Base-by-base conservation (phyloP, 2,797 vertebrate species). In the Pelochelys cantorii region DNA sequence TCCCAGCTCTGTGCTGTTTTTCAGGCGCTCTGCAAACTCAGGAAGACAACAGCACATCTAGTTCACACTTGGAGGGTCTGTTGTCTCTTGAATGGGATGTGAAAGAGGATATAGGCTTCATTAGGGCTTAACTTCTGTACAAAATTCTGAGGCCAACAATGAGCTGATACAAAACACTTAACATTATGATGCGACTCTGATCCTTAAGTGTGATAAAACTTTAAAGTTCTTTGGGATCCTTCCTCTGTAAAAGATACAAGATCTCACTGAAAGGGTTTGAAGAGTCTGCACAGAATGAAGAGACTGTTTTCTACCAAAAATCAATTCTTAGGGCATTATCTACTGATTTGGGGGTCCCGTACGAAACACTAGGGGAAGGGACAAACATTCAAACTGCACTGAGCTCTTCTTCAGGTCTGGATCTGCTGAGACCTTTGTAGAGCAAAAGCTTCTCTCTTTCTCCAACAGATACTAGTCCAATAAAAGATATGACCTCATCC, bases 71-170 rank as follows among this genome's bases (percentile, higher is more conserved):
- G 90, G 90, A 85, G 7, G 87, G 83, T 79, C 91, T 84, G 81
- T 88, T 93, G 83, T 90, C 87, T 23, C 55, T 68, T 80, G 86
- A n/a, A 11, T 37, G 20, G n/a, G 5, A 11, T 34, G 10, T 29
- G 34, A 34, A 90, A 88, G 86, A 89, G 48, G 79, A 81, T 71
- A 90, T 81, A 17, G 79, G 90, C 95, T 92, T 90, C 91, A 92
- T 90, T 75, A 82, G 89, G 52, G 85, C 79, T 82, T 92, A 75
- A 2, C 2, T 74, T 84, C 68, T 71, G n/a, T 71, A 71, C 10
- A 34, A 23, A 71, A 37, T 37, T n/a, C 71, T 90, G 85, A 74
- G 52, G 91, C 74, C 89, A 89, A 54, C 78, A 62, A 31, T 8
- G 37, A 52, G 23, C 7, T 9, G 65, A 75, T 75, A 83, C 92